Conservation (phyloP, 1,140 invertebrate genomes). For the Phortica variegata region DNA sequence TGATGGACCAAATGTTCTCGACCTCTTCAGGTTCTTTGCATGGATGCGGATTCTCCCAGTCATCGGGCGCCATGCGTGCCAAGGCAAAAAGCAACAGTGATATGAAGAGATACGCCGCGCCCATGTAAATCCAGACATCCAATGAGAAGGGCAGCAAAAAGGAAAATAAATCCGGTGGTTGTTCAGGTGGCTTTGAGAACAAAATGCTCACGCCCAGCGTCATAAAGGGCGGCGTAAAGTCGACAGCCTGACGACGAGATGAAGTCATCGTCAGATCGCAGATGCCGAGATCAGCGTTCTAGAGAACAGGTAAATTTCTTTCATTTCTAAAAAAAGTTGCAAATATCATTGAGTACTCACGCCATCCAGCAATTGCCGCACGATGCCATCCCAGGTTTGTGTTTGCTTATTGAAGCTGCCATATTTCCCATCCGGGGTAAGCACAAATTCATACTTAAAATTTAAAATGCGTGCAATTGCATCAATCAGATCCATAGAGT, state of each 20-base stretch:
- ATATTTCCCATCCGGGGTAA: conserved; percentile 71
- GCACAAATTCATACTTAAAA: conserved; percentile 75
- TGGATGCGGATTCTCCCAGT: conserved; percentile 88
- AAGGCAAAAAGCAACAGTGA: conserved; percentile 78
- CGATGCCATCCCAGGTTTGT: conserved; percentile 83
- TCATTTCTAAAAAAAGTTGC: too few relatives aligned
- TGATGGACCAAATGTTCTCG: conserved; percentile 77
- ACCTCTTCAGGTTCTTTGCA: conserved; percentile 78
- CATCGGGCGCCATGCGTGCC: conserved; percentile 75
- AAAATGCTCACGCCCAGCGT: conserved; percentile 82
- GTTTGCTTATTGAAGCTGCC: conserved; percentile 71
- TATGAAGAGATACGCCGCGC: conserved; percentile 81
- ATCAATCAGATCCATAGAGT: conserved; percentile 77
- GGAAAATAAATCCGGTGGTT: conserved; percentile 76
- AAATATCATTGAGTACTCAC: conserved; percentile 60
- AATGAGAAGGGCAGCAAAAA: conserved; percentile 85
- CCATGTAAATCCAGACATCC: conserved; percentile 93
- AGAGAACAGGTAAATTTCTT: conserved; percentile 34
- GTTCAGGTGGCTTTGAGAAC: conserved; percentile 70
- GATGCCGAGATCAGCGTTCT: conserved; percentile 89
- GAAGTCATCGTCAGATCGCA: conserved; percentile 92
- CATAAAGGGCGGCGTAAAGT: conserved; percentile 89
- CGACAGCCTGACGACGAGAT: conserved; percentile 77
- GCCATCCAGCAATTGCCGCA: conserved; percentile 76
- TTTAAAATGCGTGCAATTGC: conserved; percentile 71